A percentile compares a stretch with the other conserved stretches of the same genome.
These are phyloP conservation scores for Rhagologus leucostigma DNA, from an alignment of 2,113 vertebrate genomes.

Conservation along the genomic window DNA sequence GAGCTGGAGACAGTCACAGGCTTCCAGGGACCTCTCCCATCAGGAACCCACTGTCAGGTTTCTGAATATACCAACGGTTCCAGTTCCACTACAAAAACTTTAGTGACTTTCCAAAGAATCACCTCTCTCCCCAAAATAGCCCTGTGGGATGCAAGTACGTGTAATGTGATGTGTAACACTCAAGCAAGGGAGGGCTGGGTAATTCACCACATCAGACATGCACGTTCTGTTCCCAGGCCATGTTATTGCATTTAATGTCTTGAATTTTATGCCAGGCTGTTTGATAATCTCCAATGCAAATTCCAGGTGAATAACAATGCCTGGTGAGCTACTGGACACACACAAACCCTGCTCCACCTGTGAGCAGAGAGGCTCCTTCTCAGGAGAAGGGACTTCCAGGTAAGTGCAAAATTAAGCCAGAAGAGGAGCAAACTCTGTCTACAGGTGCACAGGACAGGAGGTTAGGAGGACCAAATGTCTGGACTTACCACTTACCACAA, in stretches of 20 bases:
- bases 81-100: background rate
- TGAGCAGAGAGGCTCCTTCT: background rate
- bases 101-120: background rate
- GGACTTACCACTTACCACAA: background rate
- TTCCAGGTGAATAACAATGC: background rate
- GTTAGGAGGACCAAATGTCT: background rate
- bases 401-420: background rate
- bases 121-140: background rate
- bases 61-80: background rate
- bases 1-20: background rate
- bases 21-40: background rate
- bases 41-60: background rate
- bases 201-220: background rate
- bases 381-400: background rate
- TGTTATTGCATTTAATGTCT: background rate
- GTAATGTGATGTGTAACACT: background rate
- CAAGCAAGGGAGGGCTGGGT: background rate
- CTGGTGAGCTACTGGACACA: background rate
- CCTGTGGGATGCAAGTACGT: background rate
- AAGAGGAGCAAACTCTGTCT: fast-evolving
- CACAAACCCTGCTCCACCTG: background rate
- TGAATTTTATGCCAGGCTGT: background rate
- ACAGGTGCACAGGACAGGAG: fast-evolving
- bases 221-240: fast-evolving
- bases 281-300: background rate